Evolutionary conservation across 2,113 vertebrate species (phyloP).

Genomic region (Mustela nigripes): DNA sequence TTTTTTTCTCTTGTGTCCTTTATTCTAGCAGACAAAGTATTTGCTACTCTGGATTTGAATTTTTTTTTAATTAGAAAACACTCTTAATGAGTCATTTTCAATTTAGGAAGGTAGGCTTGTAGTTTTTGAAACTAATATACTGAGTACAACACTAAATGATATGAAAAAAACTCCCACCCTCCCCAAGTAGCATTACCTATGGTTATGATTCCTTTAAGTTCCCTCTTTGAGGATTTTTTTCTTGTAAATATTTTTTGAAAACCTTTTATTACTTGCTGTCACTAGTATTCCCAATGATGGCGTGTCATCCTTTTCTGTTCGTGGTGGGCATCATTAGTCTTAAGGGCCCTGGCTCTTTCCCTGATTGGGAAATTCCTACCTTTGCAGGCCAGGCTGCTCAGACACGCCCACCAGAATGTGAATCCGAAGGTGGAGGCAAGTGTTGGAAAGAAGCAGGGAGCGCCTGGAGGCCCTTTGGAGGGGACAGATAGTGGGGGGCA

Average conservation of each 20-base stretch:
- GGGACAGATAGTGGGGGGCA: too few relatives aligned
- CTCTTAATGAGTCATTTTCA: slow-evolving; percentile 55
- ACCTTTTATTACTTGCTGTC: neutral
- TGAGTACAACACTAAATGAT: neutral
- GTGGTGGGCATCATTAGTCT: neutral
- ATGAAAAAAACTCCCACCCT: neutral
- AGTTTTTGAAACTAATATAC: slow-evolving; percentile 42
- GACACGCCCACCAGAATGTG: neutral
- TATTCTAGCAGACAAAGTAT: neutral
- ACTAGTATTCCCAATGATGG: neutral
- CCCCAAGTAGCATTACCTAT: neutral
- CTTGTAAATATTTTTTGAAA: slow-evolving; percentile 21
- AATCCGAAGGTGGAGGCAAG: neutral
- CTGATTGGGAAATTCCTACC: neutral
- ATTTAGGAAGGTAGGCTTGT: slow-evolving; percentile 32
- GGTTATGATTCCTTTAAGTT: neutral
- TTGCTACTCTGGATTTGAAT: slow-evolving; percentile 62
- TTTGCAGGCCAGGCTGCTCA: neutral
- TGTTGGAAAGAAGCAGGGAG: neutral
- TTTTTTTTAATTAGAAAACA: slow-evolving; percentile 55
- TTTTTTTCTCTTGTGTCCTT: neutral
- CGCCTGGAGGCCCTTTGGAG: neutral
- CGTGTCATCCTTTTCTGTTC: neutral
- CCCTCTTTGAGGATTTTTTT: slow-evolving; percentile 1
- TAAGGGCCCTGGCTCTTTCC: neutral